Evolutionary conservation across 2,113 vertebrate genomes (phyloP), one percentile per base, ranked within the genome.

Genomic region (Tiliqua scincoides): DNA sequence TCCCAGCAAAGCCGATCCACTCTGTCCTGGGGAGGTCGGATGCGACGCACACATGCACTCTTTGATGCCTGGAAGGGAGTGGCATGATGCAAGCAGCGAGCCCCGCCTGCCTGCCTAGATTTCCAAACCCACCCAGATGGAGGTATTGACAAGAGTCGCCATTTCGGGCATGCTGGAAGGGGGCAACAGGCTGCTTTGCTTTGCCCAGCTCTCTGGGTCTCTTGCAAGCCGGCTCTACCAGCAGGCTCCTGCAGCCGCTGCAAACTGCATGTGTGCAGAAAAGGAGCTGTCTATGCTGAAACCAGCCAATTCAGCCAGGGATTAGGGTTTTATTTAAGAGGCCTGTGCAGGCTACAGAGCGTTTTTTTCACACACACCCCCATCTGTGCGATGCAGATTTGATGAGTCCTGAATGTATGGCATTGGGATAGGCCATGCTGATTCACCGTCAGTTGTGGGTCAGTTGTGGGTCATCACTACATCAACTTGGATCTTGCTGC

Each of bases 241-340:
- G 8, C 32, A 23, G 21, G 67, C 63, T 25, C 52, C 11, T 61
- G 0, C 35, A 4, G 6, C 30, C 27, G 57, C 75, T 74, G 11
- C 6, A 32, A 48, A n/a, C 80, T 79, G 3, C 79, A 5, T 27
- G 30, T 12, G 25, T 35, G 15, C 10, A 25, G n/a, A 62, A 52
- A 21, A 4, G 82, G 88, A 93, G 92, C 91, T 91, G 93, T 95
- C 92, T 85, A 57, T 94, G 87, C 91, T 75, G 83, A 91, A 93
- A 78, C 85, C 77, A 65, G 73, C 52, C 4, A 37, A 70, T 74
- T 32, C 82, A 3, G 63, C 73, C 85, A 40, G 79, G 77, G 27
- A 1, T 73, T 82, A 63, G 79, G 18, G 3, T 0, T 75, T 67
- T 61, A 57, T 75, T 67, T 61, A 57, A n/a, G 1, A 76, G 72